Base-by-base conservation (phyloP, 2,113 vertebrate genomes). In the Mobula hypostoma region DNA sequence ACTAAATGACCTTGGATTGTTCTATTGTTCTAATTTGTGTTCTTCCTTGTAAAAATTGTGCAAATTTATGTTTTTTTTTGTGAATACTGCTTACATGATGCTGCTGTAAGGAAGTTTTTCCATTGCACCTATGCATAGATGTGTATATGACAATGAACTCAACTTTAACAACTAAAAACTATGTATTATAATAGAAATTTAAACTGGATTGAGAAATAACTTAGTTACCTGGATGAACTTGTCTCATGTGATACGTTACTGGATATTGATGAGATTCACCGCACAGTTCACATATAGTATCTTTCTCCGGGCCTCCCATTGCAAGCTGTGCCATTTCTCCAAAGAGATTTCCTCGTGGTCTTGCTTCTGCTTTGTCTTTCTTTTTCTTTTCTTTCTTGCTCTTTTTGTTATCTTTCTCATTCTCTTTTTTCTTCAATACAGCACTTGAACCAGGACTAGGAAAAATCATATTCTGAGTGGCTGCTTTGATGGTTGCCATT, bases 401-500 rank as follows among this genome's bases (percentile, higher is more conserved):
- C 95, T 98, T 99, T 94, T 99, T 99, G 95, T 95, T 96, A 94
- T 99, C 99, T 96, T 99, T 99, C 94, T 99, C 99, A 78, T 97
- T 97, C 68, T 99, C 99, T 95, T 99, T 99, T 96, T 99, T 99
- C 95, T 99, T 99, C 72, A 99, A 95, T 29, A 99, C 98, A 29
- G 99, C 99, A 77, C 98, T 99, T 93, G 99, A 99, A 21, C 99
- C 99, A 0, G 98, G 99, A 95, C 99, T 99, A 94, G 99, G 99
- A 95, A 99, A 99, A 95, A 99, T 99, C 98, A 99, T 99, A 95
- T 99, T 99, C 96, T 99, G 99, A 79, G 98, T 99, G 83, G 99
- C 98, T 29, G 99, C 99, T 96, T 99, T 99, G 95, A 99, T 99
- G 68, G 99, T 99, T 74, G 99, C 99, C 97, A 99, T 96, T 94